These are phyloP conservation scores for Progne subis DNA, from an alignment of 2,113 vertebrate genomes.

Conservation along the genomic window DNA sequence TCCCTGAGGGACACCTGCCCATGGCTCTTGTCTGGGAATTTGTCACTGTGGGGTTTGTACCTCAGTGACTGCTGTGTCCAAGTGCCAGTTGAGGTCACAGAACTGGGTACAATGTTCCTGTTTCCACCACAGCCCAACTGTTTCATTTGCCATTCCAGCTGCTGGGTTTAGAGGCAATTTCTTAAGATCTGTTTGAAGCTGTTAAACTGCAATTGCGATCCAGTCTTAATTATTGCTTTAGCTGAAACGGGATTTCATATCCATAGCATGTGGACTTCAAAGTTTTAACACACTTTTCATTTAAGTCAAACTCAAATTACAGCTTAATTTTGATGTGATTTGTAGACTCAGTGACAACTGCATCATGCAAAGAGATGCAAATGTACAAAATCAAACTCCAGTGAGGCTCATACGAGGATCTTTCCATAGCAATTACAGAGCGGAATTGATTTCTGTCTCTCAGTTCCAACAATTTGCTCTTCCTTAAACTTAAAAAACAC, in stretches of 20 bases:
- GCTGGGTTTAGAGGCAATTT: not conserved
- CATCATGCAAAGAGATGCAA: not conserved
- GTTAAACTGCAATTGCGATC: not conserved
- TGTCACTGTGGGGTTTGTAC: not conserved
- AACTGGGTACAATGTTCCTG: not conserved
- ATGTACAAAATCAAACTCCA: not conserved
- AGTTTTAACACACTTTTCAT: not conserved
- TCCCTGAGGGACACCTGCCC: not conserved
- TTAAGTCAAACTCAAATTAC: slow-evolving; percentile 17
- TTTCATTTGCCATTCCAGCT: not conserved
- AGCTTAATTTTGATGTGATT: slow-evolving; percentile 26
- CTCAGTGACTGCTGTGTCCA: not conserved
- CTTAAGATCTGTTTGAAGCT: not conserved
- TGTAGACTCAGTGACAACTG: not conserved
- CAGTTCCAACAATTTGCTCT: not conserved
- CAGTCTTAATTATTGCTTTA: not conserved
- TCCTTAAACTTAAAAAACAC: slow-evolving; percentile 3
- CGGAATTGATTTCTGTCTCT: slow-evolving; percentile 11
- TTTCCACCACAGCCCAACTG: not conserved
- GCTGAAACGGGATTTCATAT: not conserved
- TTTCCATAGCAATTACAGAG: not conserved
- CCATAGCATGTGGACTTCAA: not conserved
- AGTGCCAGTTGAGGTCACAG: not conserved
- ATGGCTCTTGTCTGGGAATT: not conserved
- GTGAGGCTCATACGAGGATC: not conserved